A percentile compares a stretch with the other conserved stretches of the same genome.
phyloP scores from a whole-genome alignment of 2,797 vertebrate species.

The Hybognathus amarus region DNA sequence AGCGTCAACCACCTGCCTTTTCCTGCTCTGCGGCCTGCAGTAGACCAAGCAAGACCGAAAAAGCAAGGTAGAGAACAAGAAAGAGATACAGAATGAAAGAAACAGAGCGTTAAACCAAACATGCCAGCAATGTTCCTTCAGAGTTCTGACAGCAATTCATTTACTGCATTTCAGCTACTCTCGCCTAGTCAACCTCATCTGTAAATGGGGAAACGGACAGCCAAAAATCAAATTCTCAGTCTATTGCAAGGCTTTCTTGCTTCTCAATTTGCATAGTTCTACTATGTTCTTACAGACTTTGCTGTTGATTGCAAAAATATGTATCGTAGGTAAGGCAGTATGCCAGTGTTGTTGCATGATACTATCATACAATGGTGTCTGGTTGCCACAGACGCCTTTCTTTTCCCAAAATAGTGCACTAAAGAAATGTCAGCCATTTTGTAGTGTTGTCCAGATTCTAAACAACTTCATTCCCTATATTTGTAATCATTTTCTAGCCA shows the following conservation, averaged over 20 bases:
- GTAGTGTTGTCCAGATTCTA: neutral
- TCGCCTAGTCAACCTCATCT: neutral
- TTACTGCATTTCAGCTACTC: constrained; percentile 28
- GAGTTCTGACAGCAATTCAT: constrained; percentile 13
- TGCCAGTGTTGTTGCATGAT: neutral
- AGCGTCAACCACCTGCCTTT: constrained; percentile 79
- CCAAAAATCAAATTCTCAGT: neutral
- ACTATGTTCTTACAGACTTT: neutral
- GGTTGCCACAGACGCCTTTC: neutral
- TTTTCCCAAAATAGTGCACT: neutral
- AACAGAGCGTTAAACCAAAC: constrained; percentile 39
- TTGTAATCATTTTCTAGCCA: neutral
- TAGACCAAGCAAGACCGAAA: constrained; percentile 27
- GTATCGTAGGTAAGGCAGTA: neutral
- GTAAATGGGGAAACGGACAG: neutral
- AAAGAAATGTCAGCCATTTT: neutral
- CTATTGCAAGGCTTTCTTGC: constrained; percentile 1
- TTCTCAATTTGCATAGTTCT: neutral
- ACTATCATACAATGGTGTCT: neutral
- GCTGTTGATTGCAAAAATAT: neutral
- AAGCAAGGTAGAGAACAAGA: constrained; percentile 37
- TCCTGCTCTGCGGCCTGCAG: constrained; percentile 75
- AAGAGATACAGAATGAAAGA: constrained; percentile 10
- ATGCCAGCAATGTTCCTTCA: constrained; percentile 26
- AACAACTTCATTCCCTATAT: neutral